Evolutionary conservation across 2,797 vertebrate genomes (phyloP).

Genomic region (Balearica regulorum): DNA sequence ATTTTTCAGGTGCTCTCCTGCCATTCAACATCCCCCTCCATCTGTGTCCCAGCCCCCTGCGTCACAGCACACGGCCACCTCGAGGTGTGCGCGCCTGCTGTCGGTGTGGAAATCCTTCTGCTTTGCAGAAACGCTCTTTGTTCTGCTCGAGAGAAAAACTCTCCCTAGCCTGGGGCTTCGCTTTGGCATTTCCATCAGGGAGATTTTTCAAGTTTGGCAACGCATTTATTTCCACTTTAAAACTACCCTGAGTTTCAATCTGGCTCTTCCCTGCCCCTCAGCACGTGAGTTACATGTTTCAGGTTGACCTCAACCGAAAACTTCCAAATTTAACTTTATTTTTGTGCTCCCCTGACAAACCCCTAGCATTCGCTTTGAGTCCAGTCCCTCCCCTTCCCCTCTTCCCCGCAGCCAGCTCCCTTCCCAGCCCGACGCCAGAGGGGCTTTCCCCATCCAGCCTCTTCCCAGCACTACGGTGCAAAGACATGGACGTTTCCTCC

Average conservation of each 20-base stretch:
- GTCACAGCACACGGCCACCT: fast-evolving
- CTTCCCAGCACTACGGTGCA: not conserved
- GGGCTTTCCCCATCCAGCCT: not conserved
- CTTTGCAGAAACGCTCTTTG: not conserved
- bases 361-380: too few relatives aligned
- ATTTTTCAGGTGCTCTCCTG: not conserved
- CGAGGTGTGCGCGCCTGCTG: not conserved
- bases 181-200: not conserved
- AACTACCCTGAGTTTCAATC: not conserved
- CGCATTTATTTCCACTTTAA: not conserved
- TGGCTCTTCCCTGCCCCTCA: not conserved
- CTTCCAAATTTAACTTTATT: not conserved
- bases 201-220: not conserved
- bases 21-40: not conserved
- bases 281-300: not conserved
- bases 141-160: not conserved
- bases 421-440: not conserved
- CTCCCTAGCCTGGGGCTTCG: not conserved
- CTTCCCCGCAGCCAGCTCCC: not conserved
- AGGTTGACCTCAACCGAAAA: not conserved
- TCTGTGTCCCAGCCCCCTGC: not conserved
- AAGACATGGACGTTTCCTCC: fast-evolving
- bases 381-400: not conserved
- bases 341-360: not conserved
- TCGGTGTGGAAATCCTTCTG: not conserved